Evolutionary conservation across 1,140 invertebrate genomes (phyloP), one percentile per base, ranked within the genome.

Genomic region (Adoxophyes honmai): DNA sequence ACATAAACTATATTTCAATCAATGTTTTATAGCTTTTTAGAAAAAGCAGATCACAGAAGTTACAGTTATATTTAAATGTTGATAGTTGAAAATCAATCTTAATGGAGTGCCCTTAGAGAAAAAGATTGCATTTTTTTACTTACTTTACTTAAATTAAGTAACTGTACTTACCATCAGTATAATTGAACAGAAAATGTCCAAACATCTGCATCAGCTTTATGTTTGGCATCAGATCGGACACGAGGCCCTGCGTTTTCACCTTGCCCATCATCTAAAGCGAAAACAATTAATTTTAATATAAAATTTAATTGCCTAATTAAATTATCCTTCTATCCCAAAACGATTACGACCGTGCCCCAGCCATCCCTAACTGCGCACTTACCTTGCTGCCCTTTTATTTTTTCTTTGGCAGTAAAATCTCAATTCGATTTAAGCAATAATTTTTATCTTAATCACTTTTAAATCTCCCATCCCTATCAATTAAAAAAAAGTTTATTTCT

Each of bases 211-310:
- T 95, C 34, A 95, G 73, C 63, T 91, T 91, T 64, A 96, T 95
- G 63, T 95, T 95, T 18, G 95, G 94, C 93, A 95, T 92, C 59
- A 96, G 85, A 78, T 96, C 95, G 68, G 94, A 92, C 86, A 96
- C 94, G 33, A 96, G 92, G 80, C 95, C 95, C 51, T 82, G 79
- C 0, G 79, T 73, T 65, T 90, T 89, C 44, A 71, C 74, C 70
- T 89, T 88, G 38, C 69, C 81, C 80, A 89, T 83, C 89, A 90
- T 90, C 89, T 90, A 72, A 4, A 79, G 84, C 37, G 9, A 34
- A 15, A 15, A 34, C 1, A 10, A 28, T 48, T 28, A 11, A 64
- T 33, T 8, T 28, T 4, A 6, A 34, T 0, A 34, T 54, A 34
- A 37, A 18, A 18, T 51, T 28, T 18, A 38, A 54, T 15, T 39